These are phyloP conservation scores for Ischnura elegans DNA, from an alignment of 2,888 invertebrate genomes.

Conservation along the genomic window DNA sequence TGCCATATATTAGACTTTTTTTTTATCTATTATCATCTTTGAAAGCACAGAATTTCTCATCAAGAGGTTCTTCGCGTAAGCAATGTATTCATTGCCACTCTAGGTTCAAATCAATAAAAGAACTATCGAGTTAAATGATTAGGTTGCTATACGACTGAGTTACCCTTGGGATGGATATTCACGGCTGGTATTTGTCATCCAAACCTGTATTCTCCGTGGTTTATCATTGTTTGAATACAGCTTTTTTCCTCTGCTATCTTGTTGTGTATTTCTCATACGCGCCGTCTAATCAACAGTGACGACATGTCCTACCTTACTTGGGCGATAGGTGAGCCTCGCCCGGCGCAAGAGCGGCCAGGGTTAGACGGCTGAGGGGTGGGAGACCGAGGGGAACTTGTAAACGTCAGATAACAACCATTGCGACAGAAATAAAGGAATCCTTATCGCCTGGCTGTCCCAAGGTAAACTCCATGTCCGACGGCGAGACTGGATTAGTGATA, in stretches of 20 bases:
- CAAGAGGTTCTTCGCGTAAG: too few species aligned
- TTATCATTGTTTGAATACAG: too few species aligned
- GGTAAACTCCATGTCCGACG: constrained; percentile 33
- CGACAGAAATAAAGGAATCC: neutral
- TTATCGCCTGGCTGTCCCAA: constrained; percentile 16
- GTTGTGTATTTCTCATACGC: neutral
- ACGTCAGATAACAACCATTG: constrained; percentile 25
- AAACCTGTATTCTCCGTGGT: too few species aligned
- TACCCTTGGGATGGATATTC: too few species aligned
- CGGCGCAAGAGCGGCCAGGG: neutral
- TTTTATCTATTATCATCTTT: too few species aligned
- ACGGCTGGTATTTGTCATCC: too few species aligned
- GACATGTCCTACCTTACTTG: constrained; percentile 58
- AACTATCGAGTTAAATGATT: too few species aligned
- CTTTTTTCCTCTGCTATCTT: neutral
- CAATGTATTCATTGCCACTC: too few species aligned
- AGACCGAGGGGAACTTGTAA: neutral
- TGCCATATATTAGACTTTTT: too few species aligned
- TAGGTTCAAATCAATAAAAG: too few species aligned
- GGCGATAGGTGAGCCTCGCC: constrained; percentile 36
- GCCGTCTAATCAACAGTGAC: neutral
- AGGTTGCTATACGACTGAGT: too few species aligned
- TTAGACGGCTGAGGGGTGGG: constrained; percentile 34
- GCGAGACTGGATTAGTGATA: neutral
- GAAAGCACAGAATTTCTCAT: too few species aligned